A percentile compares a stretch with the other conserved stretches of the same genome.
These are phyloP conservation scores for Dryadula phaetusa DNA, from an alignment of 2,888 invertebrate species.

Conservation along the genomic window DNA sequence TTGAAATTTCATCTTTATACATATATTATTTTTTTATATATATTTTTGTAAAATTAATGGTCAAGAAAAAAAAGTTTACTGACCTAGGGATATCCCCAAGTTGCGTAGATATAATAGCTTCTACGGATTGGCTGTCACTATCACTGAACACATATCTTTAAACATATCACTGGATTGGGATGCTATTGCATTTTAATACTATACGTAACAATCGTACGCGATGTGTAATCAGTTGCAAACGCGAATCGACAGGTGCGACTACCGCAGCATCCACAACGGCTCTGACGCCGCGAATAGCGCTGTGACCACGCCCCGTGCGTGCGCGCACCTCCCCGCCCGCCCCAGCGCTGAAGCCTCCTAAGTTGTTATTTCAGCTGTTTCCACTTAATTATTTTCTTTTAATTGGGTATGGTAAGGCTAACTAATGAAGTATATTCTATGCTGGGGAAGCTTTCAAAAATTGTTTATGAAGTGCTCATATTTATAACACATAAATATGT, in stretches of 20 bases:
- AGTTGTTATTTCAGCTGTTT: conserved; percentile 56
- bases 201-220: conserved; percentile 52
- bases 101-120: conserved; percentile 58
- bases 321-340: conserved; percentile 72
- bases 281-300: conserved; percentile 60
- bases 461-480: not conserved
- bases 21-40: not conserved
- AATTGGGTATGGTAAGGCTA: not conserved
- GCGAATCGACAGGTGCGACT: conserved; percentile 68
- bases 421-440: not conserved
- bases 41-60: not conserved
- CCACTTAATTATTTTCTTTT: conserved; percentile 44
- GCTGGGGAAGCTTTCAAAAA: not conserved
- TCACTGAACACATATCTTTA: conserved; percentile 69
- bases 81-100: conserved; percentile 73
- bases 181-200: conserved; percentile 49
- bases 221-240: conserved; percentile 46
- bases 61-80: conserved; percentile 64
- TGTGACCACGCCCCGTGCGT: conserved; percentile 68
- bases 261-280: conserved; percentile 78
- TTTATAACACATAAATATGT: not conserved
- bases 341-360: conserved; percentile 66
- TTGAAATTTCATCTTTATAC: not conserved
- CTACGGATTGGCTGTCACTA: conserved; percentile 58
- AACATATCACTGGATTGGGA: conserved; percentile 61